phyloP scores from a whole-genome alignment of 2,888 invertebrate genomes.

The Yponomeuta evonymella region DNA sequence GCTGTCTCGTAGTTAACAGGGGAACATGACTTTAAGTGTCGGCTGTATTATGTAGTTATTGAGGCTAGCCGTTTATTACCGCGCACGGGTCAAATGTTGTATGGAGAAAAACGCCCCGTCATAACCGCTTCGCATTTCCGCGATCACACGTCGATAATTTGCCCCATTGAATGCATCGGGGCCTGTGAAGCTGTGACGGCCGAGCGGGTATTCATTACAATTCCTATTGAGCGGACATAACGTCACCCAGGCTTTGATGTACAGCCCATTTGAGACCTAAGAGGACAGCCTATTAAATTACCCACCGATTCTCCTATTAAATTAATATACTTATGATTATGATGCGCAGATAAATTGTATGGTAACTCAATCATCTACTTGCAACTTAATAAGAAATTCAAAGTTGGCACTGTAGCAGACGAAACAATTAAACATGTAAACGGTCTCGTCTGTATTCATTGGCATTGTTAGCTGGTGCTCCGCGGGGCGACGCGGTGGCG shows the following conservation, averaged over 20 bases:
- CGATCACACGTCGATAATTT: slow-evolving; percentile 36
- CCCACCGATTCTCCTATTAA: slow-evolving; percentile 31
- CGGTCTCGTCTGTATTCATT: slow-evolving; percentile 24
- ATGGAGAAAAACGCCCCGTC: slow-evolving; percentile 42
- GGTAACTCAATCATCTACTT: background rate
- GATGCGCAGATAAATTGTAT: slow-evolving; percentile 23
- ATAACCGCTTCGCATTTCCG: slow-evolving; percentile 42
- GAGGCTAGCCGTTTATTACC: slow-evolving; percentile 24
- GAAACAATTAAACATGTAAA: slow-evolving; percentile 18
- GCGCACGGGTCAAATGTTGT: slow-evolving; percentile 33
- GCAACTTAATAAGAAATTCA: too few species aligned
- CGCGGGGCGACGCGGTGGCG: slow-evolving; percentile 36
- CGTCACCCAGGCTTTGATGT: slow-evolving; percentile 43
- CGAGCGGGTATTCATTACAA: slow-evolving; percentile 44
- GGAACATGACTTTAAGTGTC: slow-evolving; percentile 1
- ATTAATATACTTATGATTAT: slow-evolving; percentile 39
- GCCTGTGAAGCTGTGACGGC: slow-evolving; percentile 16
- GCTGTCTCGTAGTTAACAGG: background rate
- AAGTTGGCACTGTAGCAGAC: slow-evolving; percentile 3
- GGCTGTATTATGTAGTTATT: slow-evolving; percentile 3
- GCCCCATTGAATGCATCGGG: slow-evolving; percentile 43
- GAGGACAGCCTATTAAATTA: slow-evolving; percentile 43
- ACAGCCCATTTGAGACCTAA: slow-evolving; percentile 49
- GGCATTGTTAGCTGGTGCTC: slow-evolving; percentile 11
- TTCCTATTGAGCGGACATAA: slow-evolving; percentile 48